Base-by-base conservation (phyloP, 92 coral and sea anemone genomes). In the Hydrozoanthus gracilis region DNA sequence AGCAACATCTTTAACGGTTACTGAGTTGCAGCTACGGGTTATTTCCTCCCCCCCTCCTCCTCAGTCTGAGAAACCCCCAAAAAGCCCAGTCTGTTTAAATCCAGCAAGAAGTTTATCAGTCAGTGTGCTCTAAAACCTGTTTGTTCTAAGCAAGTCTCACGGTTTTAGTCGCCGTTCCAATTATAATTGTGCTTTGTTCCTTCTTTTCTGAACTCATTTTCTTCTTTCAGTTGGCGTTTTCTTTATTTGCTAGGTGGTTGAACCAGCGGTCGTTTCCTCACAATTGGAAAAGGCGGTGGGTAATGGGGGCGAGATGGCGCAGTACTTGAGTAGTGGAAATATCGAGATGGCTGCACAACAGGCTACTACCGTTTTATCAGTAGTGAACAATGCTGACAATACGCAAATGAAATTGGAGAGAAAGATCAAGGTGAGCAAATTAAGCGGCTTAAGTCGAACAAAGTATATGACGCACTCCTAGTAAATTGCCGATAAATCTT, bases 321-420 rank as follows among this genome's bases (percentile, higher is more conserved):
- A 80, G 17, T 94, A 73, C 67, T 85, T 94, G 8, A 76, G 87
- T 62, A 88, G 84, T 20, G 91, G 93, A 68, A 88, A 94, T 52
- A 92, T 94, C 44, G 95, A 88, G 52, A 13, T 83, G 88, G 98
- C 98, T 47, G 98, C 98, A 16, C 98, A 94, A 51, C 92, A 91
- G 17, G 94, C 98, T 4, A 92, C 94, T 5, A 85, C 98, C 9
- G 90, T 94, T 5, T 76, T 94, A 51, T 94, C 98, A 7, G 95
- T 92, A 7, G 92, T 94, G 3, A 94, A 94, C 55, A 91, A 80
- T 50, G 92, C 93, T 8, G 79, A 80, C n/a, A 70, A 44, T 8
- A 50, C 76, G 47, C 87, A 91, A 54, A 49, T 92, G 65, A 44
- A 67, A 45, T 47, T 92, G 8, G 44, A 51, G 18, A 73, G 88